phyloP scores from a whole-genome alignment of 2,113 vertebrate species.

The Anthoscopus minutus region DNA sequence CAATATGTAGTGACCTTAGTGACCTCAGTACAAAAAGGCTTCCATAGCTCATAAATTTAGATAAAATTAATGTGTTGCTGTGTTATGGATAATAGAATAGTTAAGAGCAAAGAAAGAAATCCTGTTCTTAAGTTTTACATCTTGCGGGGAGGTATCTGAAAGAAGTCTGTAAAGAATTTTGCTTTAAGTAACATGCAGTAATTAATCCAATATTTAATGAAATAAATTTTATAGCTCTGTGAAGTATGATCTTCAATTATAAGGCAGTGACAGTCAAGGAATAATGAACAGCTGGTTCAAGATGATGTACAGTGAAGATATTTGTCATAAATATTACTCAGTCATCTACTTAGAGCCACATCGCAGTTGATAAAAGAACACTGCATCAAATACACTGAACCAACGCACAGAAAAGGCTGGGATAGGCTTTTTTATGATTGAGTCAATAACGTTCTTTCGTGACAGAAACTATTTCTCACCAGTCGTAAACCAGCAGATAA shows the following conservation, averaged over 20 bases:
- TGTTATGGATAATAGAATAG: not conserved
- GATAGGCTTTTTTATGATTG: not conserved
- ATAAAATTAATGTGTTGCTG: not conserved
- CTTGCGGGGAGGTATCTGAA: rapidly evolving
- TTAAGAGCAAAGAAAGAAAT: not conserved
- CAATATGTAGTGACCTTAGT: not conserved
- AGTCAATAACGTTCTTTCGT: not conserved
- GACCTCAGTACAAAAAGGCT: not conserved
- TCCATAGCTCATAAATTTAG: not conserved
- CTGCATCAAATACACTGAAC: not conserved
- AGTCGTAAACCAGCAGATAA: not conserved
- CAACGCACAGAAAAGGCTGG: not conserved
- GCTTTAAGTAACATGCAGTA: not conserved
- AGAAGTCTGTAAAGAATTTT: not conserved
- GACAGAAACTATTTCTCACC: not conserved
- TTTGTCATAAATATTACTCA: not conserved
- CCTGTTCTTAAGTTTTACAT: not conserved
- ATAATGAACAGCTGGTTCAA: not conserved
- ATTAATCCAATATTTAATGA: not conserved
- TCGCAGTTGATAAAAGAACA: not conserved
- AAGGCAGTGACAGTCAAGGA: not conserved
- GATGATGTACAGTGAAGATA: not conserved
- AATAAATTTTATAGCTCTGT: not conserved
- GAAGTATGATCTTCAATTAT: not conserved
- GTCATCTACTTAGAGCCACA: not conserved